Conservation (phyloP, 2,888 invertebrate species). For the Limulus polyphemus region DNA sequence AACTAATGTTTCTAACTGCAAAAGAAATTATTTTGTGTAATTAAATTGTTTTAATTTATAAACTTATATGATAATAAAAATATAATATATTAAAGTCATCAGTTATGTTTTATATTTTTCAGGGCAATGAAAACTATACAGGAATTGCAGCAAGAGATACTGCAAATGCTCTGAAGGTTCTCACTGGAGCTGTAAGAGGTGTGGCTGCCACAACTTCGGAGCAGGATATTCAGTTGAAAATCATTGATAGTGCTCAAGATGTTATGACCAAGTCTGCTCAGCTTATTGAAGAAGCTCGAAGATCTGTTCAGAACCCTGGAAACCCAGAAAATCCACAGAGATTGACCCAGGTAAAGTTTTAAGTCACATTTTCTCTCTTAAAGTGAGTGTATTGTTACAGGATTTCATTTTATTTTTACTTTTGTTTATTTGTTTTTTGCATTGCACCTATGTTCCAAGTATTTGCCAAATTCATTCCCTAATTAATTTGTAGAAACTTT, state of each 20-base stretch:
- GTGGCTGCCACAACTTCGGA: conserved; percentile 58
- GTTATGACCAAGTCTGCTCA: conserved; percentile 63
- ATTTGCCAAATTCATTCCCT: no score
- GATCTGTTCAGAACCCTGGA: conserved; percentile 53
- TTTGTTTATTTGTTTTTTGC: no score
- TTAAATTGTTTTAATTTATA: no score
- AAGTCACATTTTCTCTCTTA: no score
- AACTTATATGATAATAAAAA: no score
- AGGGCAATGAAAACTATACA: conserved; percentile 62
- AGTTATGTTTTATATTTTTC: neutral
- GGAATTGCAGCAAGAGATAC: conserved; percentile 69
- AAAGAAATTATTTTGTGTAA: no score
- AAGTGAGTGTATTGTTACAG: no score
- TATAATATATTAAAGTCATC: no score
- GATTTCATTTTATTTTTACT: no score
- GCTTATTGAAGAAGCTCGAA: conserved; percentile 68
- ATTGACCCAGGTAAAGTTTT: conserved; percentile 49
- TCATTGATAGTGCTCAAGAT: conserved; percentile 52
- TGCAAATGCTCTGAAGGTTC: conserved; percentile 58
- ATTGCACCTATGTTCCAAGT: no score
- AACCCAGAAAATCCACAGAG: conserved; percentile 46
- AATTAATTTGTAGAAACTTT: no score
- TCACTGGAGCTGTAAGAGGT: conserved; percentile 60
- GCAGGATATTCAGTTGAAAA: conserved; percentile 42
- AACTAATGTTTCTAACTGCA: no score